Evolutionary conservation across 2,797 vertebrate species (phyloP), one percentile per base, ranked within the genome.

Genomic region (Microctenopoma lineatum): DNA sequence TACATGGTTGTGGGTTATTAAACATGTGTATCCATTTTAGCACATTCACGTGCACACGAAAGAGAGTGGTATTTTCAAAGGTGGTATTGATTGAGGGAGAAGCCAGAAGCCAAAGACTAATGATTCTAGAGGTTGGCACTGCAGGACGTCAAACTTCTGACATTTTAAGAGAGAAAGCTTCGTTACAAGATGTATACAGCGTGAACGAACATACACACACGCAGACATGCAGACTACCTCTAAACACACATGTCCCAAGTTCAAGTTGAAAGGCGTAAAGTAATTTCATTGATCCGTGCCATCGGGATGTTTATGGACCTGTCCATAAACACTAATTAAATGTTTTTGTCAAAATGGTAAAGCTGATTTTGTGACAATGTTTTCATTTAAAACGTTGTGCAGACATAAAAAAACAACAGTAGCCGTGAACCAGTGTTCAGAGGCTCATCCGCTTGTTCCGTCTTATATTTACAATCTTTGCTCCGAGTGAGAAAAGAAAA

Each of bases 121-220:
- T 55, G 58, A 68, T 51, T 62, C 15, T 10, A 52, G 21, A 77
- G 58, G 39, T 26, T 54, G 59, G 56, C 36, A 2, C 70, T 51
- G 57, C 51, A 34, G 82, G 83, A 59, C 3, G 41, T 75, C 67
- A 73, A 71, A 77, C 52, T 54, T 71, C 32, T 80, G 82, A 79
- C 81, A 85, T 85, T 89, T 86, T 34, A 77, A 68, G 55, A 73
- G 6, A 70, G 54, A 83, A 85, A 62, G 67, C 67, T 42, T 25
- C 25, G 26, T 46, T 73, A 44, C 50, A 27, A 68, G 53, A 69
- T 52, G 13, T 21, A 46, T 16, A 58, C 11, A 50, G 73, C 56
- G 51, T 46, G 59, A 34, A 75, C 26, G 72, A 57, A 57, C 36
- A 38, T 59, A 59, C 51, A 60, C 59, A 66, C 41, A 64, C 3